Conservation (phyloP, 2,888 invertebrate species). For the Syrista parreyssii region DNA sequence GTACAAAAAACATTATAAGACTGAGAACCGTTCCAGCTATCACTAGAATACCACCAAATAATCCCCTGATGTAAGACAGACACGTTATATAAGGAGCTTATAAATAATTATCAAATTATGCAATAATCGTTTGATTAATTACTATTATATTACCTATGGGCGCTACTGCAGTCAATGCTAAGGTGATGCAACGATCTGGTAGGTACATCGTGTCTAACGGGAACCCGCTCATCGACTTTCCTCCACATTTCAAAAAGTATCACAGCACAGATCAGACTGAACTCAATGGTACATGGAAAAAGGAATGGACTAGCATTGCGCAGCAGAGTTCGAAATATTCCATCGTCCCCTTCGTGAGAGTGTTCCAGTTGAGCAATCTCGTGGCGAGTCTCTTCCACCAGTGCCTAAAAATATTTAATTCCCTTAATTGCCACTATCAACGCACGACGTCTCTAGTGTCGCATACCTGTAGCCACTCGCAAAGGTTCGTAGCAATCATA, state of each 20-base stretch:
- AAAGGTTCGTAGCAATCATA: conserved; percentile 91
- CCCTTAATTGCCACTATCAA: conserved; percentile 7
- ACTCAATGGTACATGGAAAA: conserved; percentile 92
- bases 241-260: conserved; percentile 93
- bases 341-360: conserved; percentile 49
- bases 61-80: conserved; percentile 67
- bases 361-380: conserved; percentile 81
- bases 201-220: conserved; percentile 65
- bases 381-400: conserved; percentile 89
- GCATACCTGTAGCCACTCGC: conserved; percentile 88
- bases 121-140: background rate
- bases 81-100: background rate
- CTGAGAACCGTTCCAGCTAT: conserved; percentile 87
- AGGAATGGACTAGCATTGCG: conserved; percentile 82
- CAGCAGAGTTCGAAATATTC: conserved; percentile 73
- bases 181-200: conserved; percentile 54
- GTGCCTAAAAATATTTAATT: conserved; percentile 43
- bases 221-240: conserved; percentile 75
- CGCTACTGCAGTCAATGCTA: conserved; percentile 82
- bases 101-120: background rate
- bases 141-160: conserved; percentile 70
- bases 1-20: conserved; percentile 90
- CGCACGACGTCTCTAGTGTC: background rate
- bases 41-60: conserved; percentile 78
- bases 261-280: conserved; percentile 90